These are phyloP conservation scores for Drusus annulatus DNA, from an alignment of 1,140 invertebrate genomes.

Conservation along the genomic window DNA sequence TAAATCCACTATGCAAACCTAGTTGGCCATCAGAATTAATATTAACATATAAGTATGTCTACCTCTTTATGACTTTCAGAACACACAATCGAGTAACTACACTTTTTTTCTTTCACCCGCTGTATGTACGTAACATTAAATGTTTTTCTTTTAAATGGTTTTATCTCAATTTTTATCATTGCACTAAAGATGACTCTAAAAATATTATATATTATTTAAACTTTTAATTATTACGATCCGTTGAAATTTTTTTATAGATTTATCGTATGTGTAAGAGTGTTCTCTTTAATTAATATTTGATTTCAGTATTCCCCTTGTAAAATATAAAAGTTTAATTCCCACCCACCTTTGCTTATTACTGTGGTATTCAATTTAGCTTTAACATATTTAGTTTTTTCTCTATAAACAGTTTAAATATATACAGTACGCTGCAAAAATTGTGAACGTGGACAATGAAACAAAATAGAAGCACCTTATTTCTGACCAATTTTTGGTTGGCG, in stretches of 20 bases:
- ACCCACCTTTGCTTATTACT: not conserved
- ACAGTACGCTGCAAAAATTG: too few relatives aligned
- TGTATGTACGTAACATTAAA: too few relatives aligned
- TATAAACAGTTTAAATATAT: not conserved
- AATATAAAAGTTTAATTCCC: not conserved
- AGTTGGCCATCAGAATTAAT: too few relatives aligned
- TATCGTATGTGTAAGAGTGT: not conserved
- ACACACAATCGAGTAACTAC: too few relatives aligned
- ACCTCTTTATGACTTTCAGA: too few relatives aligned
- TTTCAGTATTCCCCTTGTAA: slow-evolving; percentile 30
- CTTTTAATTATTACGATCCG: not conserved
- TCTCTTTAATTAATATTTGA: not conserved
- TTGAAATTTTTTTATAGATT: slow-evolving; percentile 12
- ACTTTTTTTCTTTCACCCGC: too few relatives aligned
- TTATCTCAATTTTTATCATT: slow-evolving; percentile 21
- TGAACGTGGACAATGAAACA: too few relatives aligned
- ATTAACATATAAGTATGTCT: too few relatives aligned
- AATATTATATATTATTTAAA: not conserved
- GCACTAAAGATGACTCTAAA: slow-evolving; percentile 17
- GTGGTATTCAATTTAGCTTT: slow-evolving; percentile 31
- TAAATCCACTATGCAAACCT: too few relatives aligned
- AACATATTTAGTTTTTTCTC: slow-evolving; percentile 10
- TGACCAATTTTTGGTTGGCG: too few relatives aligned
- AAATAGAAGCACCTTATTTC: too few relatives aligned
- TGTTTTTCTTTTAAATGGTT: not conserved